Evolutionary conservation across 2,888 invertebrate genomes (phyloP), one percentile per base, ranked within the genome.

Genomic region (Crocallis elinguaria): DNA sequence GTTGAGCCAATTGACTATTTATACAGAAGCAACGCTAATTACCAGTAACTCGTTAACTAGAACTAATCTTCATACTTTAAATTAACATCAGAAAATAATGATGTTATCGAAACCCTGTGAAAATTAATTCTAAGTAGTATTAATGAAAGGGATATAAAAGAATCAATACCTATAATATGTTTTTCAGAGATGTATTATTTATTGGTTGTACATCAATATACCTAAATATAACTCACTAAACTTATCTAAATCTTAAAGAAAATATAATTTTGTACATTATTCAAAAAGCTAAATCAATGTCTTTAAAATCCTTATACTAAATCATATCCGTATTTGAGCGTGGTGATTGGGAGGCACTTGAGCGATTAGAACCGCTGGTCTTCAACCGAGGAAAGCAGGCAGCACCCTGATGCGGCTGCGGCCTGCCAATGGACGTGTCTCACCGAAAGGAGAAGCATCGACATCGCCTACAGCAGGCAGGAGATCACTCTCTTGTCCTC

Each of bases 301-400:
- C 60, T 57, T 25, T 42, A 14, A 3, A 37, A 48, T 37, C 36
- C 29, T 52, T 41, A 41, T 17, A 7, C 23, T 38, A 33, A 25
- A 33, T 43, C 25, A 33, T 43, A 19, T 37, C 30, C 27, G 21
- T 41, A 7, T n/a, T 16, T 6, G n/a, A n/a, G 43, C 29, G 37
- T 33, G 16, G 32, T 5, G 30, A 9, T 19, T 12, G 9, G 13
- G 11, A 14, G 19, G 23, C 29, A 13, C 33, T 12, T 23, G n/a
- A 5, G n/a, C 23, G 12, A 9, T 46, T 25, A 13, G n/a, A 21
- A 39, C 17, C 0, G 3, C 2, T 16, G 14, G 36, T 41, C 14
- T 60, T 83, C 63, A 91, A 50, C 91, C 91, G 17, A 91, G 84
- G 69, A 76, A 91, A 3, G 88, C 89, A 0, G 91, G 91, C 1